These are phyloP conservation scores for Leucoptera coffeella DNA, from an alignment of 2,888 invertebrate species.

Conservation along the genomic window DNA sequence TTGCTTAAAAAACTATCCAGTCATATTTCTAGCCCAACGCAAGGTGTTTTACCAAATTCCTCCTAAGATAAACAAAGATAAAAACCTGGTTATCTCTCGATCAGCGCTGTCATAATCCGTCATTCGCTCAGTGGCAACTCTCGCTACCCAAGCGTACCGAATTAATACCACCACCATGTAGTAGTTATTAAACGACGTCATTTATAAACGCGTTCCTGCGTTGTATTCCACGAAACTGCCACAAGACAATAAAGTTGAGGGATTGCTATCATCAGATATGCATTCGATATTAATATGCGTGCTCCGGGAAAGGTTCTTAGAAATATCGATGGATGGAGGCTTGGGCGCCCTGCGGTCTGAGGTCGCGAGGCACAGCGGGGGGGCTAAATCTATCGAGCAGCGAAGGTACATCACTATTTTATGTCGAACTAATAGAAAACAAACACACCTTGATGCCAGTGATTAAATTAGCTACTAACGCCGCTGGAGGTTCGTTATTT, in stretches of 20 bases:
- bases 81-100: slow-evolving; percentile 40
- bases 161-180: slow-evolving; percentile 49
- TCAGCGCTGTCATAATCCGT: slow-evolving; percentile 44
- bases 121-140: slow-evolving; percentile 42
- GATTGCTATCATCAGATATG: slow-evolving; percentile 46
- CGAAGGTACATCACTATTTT: too few relatives aligned
- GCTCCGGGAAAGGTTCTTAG: slow-evolving; percentile 37
- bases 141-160: slow-evolving; percentile 47
- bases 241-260: slow-evolving; percentile 52
- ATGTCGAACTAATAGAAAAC: too few relatives aligned
- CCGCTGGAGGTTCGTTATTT: too few relatives aligned
- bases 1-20: too few relatives aligned
- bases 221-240: slow-evolving; percentile 50
- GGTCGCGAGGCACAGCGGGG: slow-evolving; percentile 18
- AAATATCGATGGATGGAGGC: slow-evolving; percentile 30
- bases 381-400: slow-evolving; percentile 16
- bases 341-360: slow-evolving; percentile 51
- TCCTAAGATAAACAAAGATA: too few relatives aligned
- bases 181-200: slow-evolving; percentile 51
- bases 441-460: too few relatives aligned
- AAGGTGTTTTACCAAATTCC: background rate
- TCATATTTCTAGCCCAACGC: background rate
- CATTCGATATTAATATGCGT: slow-evolving; percentile 44
- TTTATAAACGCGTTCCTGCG: slow-evolving; percentile 48
- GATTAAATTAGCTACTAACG: too few relatives aligned